phyloP scores from a whole-genome alignment of 2,797 vertebrate genomes.

The Merluccius polli region DNA sequence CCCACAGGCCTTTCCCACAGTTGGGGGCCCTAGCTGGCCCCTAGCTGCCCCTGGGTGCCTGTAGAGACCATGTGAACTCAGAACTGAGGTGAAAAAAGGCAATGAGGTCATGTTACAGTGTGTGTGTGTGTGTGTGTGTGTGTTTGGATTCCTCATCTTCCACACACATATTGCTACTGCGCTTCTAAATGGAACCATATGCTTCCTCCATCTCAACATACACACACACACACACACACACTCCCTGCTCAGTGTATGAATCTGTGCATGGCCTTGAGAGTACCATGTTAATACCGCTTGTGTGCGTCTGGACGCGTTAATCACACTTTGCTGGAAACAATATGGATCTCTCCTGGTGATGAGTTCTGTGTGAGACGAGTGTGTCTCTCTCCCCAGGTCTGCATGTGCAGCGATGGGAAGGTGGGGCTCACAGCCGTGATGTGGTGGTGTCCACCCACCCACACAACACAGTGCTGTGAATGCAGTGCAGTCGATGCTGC shows the following conservation, averaged over 20 bases:
- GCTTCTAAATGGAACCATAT: constrained; percentile 52
- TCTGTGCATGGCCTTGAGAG: background rate
- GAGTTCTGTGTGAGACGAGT: background rate
- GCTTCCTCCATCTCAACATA: constrained; percentile 25
- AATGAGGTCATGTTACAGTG: background rate
- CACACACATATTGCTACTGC: constrained; percentile 30
- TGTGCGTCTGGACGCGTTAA: no score
- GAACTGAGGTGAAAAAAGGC: background rate
- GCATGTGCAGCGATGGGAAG: background rate
- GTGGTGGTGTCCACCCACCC: no score
- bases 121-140: constrained; percentile 6
- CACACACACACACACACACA: background rate
- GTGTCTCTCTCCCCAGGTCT: background rate
- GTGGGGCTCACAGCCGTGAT: no score
- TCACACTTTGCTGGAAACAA: background rate
- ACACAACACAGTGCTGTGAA: no score
- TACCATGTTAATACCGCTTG: no score
- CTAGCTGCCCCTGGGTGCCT: background rate
- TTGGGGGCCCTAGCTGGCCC: background rate
- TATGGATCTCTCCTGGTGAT: background rate
- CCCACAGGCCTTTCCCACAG: background rate
- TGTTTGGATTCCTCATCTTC: constrained; percentile 3
- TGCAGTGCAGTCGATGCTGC: no score
- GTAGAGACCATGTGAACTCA: background rate
- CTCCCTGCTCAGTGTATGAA: background rate